Evolutionary conservation across 2,113 vertebrate genomes (phyloP), one percentile per base, ranked within the genome.

Genomic region (Fregetta grallaria): DNA sequence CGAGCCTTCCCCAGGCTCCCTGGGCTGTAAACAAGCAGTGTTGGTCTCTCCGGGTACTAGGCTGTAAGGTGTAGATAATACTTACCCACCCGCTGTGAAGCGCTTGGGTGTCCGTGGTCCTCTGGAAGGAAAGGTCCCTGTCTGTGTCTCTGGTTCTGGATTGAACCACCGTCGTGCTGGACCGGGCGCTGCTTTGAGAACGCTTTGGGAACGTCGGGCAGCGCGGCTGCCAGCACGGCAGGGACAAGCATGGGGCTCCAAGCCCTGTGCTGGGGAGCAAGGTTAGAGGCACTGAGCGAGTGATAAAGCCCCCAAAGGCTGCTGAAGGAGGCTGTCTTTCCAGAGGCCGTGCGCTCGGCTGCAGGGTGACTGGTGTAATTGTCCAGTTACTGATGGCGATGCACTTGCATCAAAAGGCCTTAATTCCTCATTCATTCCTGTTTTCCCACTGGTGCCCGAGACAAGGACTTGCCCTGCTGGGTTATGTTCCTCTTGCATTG

Each of bases 211-310:
- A 13, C 15, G 2, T n/a, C 1, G 3, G 47, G 45, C 45, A 62
- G 59, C 15, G 3, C 1, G 1, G 56, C n/a, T 61, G 6, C 59
- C 0, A 5, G 27, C 4, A 4, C 3, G 6, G 42, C 19, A 1
- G 10, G 44, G 15, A 30, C 25, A 9, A 40, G 18, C 29, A 11
- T 2, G 3, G 61, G 25, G 23, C 42, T 47, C 11, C 22, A 30
- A 62, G 62, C 38, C 27, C 21, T 49, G 19, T 21, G n/a, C 23
- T 49, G 38, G 42, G n/a, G 52, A 34, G 42, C 13, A 11, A 9
- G 42, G 15, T 12, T 1, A 2, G 38, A 61, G 38, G 45, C 2
- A 8, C 50, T 26, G 52, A 20, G 34, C 1, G 2, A 26, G 52
- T 11, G 71, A 9, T 22, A 55, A 56, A 66, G 61, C 29, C 30